Evolutionary conservation across 2,797 vertebrate genomes (phyloP).

Genomic region (Gymnoscopelus braueri): DNA sequence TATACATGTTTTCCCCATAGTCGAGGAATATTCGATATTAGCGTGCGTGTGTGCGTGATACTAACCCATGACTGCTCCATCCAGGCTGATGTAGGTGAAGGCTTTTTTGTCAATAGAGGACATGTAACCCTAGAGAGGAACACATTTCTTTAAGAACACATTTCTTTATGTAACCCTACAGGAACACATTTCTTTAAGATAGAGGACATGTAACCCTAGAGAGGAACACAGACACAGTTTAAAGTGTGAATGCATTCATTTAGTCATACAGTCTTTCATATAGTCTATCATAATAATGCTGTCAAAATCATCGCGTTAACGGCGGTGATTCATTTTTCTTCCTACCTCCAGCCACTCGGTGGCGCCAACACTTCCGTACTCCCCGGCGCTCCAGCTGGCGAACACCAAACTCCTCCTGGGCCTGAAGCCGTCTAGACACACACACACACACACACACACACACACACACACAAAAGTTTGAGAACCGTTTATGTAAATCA

Average conservation of each 20-base stretch:
- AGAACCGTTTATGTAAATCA: too few relatives aligned
- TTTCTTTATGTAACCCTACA: rapidly evolving
- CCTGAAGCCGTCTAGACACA: constrained; percentile 81
- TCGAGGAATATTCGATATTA: too few relatives aligned
- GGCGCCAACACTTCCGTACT: constrained; percentile 90
- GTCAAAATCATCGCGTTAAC: too few relatives aligned
- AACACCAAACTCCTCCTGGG: constrained; percentile 92
- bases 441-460: neutral
- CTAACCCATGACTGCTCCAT: constrained; percentile 88
- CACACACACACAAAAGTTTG: too few relatives aligned
- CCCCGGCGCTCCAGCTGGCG: constrained; percentile 94
- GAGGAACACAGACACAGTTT: too few relatives aligned
- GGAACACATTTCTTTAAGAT: neutral
- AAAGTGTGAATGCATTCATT: too few relatives aligned
- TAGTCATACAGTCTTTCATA: too few relatives aligned
- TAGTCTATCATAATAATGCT: too few relatives aligned
- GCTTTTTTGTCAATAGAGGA: constrained; percentile 84
- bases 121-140: constrained; percentile 83
- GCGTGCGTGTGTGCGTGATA: constrained; percentile 4
- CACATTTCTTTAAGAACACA: neutral
- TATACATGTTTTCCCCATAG: too few relatives aligned
- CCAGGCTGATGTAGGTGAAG: constrained; percentile 91
- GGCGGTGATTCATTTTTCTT: neutral
- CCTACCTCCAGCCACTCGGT: constrained; percentile 96
- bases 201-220: too few relatives aligned